Conservation (phyloP, 2,888 invertebrate species). For the Ypsolopha scabrella region DNA sequence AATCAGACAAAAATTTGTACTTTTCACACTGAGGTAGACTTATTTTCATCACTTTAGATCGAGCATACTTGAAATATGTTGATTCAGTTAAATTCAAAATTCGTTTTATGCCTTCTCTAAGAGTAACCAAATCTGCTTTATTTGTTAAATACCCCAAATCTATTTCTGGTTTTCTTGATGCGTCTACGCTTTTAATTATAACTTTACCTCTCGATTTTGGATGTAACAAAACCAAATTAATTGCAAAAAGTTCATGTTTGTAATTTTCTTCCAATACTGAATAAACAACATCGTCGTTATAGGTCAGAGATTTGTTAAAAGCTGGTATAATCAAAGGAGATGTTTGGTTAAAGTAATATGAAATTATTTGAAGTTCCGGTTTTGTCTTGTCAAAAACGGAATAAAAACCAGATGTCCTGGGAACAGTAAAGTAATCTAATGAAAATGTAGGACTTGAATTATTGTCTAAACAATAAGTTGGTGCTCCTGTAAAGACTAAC, state of each 20-base stretch:
- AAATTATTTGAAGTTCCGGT: background rate
- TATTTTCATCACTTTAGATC: background rate
- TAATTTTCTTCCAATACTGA: background rate
- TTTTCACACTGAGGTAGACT: conserved; percentile 3
- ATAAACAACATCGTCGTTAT: background rate
- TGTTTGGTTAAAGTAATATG: background rate
- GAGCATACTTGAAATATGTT: background rate
- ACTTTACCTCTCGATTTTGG: conserved; percentile 1
- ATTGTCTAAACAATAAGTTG: background rate
- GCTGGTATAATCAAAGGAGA: background rate
- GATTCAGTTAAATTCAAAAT: conserved; percentile 2
- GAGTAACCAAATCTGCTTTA: background rate
- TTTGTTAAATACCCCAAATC: background rate
- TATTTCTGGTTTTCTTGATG: background rate
- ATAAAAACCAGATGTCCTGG: background rate
- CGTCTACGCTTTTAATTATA: background rate
- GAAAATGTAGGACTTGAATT: background rate
- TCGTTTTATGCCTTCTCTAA: background rate
- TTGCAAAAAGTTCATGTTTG: background rate
- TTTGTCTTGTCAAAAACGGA: background rate
- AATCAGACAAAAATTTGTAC: conserved; percentile 1
- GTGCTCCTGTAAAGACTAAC: conserved; percentile 2
- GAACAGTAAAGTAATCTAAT: conserved; percentile 1
- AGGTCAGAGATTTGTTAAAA: background rate
- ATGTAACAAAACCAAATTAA: background rate